Evolutionary conservation across 1,140 invertebrate species (phyloP), one percentile per base, ranked within the genome.

Genomic region (Anadara kagoshimensis): DNA sequence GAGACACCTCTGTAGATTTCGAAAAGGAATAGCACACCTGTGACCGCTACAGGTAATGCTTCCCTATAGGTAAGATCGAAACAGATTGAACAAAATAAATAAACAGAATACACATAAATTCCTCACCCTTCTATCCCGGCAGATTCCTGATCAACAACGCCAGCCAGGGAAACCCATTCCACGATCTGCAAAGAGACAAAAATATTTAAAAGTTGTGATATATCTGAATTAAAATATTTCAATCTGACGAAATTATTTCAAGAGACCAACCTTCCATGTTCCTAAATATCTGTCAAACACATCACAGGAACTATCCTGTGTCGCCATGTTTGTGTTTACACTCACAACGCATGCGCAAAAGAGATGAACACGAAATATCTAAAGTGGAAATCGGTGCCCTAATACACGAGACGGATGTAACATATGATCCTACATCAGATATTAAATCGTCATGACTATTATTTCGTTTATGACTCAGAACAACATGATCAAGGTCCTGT

Each of bases 111-210:
- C 5, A 47, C 8, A 20, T 57, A 43, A 57, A 43, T 18, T 63
- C 64, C 84, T 85, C 86, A 92, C 91, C 91, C 91, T 85, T 92
- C 91, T 78, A 92, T 90, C 76, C 90, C 90, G 29, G 89, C 89
- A 24, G 89, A 88, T 36, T 36, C 29, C 7, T 36, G 29, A 80
- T 91, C 89, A 43, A 88, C 86, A 41, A 85, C 84, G 49, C 89
- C 87, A 29, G 87, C 84, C n/a, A 89, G 80, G 11, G 91, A 90
- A 43, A 89, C 84, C 85, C 90, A 91, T 69, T 90, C 90, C 41
- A 91, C 87, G 72, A 91, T 91, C 91, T 91, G 82, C n/a, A 20
- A 85, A 86, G n/a, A 44, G 44, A 75, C 57, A 61, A 58, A 78
- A 36, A 71, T 20, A 70, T 54, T 51, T n/a, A 69, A 57, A 0